Evolutionary conservation across 1,140 invertebrate genomes (phyloP).

Genomic region (Macrobrachium rosenbergii): DNA sequence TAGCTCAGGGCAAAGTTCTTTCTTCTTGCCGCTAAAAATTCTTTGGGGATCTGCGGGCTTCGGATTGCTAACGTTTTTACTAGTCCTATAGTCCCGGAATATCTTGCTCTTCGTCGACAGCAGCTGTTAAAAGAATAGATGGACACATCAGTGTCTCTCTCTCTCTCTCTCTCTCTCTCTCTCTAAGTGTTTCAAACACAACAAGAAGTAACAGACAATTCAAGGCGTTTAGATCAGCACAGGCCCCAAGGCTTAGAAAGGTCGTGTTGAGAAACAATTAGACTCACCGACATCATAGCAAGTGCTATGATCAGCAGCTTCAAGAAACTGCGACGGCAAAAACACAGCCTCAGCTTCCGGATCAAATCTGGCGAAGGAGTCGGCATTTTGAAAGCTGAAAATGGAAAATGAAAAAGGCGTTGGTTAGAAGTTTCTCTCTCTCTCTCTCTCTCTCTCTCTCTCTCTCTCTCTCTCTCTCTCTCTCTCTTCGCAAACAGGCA

Average conservation of each 20-base stretch:
- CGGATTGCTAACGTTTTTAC: neutral
- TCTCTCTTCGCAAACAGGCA: no score
- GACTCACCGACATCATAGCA: constrained; percentile 18
- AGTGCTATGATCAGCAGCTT: constrained; percentile 24
- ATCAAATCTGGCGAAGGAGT: no score
- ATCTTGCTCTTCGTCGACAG: neutral
- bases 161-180: neutral
- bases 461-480: no score
- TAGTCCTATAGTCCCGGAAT: neutral
- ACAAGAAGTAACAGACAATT: no score
- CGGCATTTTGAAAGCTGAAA: no score
- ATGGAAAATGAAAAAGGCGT: no score
- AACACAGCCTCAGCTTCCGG: neutral
- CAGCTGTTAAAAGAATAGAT: neutral
- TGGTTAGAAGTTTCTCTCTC: no score
- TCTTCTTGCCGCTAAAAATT: constrained; percentile 10
- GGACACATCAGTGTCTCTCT: neutral
- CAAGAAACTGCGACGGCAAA: constrained; percentile 28
- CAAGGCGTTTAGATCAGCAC: no score
- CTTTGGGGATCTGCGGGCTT: neutral
- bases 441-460: no score
- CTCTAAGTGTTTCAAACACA: no score
- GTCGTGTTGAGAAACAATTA: no score
- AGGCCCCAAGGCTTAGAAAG: no score
- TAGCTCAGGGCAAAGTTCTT: constrained; percentile 33